phyloP scores from a whole-genome alignment of 2,113 vertebrate genomes.

The Saguinus imperator region DNA sequence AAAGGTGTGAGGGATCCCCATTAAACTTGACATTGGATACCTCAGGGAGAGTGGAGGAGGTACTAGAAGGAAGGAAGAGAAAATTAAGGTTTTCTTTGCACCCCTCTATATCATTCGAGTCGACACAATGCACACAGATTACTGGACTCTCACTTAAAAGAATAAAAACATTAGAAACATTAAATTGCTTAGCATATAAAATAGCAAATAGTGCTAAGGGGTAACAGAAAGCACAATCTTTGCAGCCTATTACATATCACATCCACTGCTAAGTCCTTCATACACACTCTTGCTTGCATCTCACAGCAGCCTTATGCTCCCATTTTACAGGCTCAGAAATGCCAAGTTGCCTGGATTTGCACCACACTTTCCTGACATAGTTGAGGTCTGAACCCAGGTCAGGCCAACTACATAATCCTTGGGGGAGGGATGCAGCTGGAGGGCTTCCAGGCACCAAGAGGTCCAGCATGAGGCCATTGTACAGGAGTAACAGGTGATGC shows the following conservation, averaged over 20 bases:
- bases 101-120: not conserved
- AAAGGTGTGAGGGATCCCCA: not conserved
- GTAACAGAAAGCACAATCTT: not conserved
- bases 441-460: not conserved
- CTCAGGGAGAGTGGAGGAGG: not conserved
- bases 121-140: not conserved
- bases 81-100: not conserved
- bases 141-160: not conserved
- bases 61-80: not conserved
- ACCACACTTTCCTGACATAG: not conserved
- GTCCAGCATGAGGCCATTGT: not conserved
- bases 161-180: not conserved
- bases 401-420: not conserved
- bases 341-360: not conserved
- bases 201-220: accelerated
- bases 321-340: not conserved
- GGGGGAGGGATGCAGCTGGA: not conserved
- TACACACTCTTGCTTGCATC: too few relatives aligned
- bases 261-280: not conserved
- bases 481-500: not conserved
- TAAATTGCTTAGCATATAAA: not conserved
- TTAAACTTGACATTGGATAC: not conserved
- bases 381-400: not conserved
- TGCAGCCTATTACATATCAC: not conserved
- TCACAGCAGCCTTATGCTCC: accelerated